Evolutionary conservation across 1,140 invertebrate genomes (phyloP).

Genomic region (Sitobion miscanthi): DNA sequence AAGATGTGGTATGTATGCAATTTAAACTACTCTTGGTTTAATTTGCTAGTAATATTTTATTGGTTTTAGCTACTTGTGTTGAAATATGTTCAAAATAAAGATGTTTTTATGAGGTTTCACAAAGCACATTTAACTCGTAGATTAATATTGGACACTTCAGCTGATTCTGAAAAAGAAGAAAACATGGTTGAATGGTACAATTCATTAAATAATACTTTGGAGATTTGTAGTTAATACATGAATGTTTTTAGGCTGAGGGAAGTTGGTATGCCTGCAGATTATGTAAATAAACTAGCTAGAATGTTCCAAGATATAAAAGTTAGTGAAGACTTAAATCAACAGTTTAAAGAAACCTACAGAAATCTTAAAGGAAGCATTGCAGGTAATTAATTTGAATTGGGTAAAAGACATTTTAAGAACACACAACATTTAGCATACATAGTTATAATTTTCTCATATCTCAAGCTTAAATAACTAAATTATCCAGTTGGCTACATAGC

Average conservation of each 20-base stretch:
- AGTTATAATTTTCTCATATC: too few species aligned
- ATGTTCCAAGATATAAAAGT: conserved; percentile 99
- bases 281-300: conserved; percentile 95
- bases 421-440: background rate
- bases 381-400: conserved; percentile 59
- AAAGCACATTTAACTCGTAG: conserved; percentile 97
- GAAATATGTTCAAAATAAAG: conserved; percentile 99
- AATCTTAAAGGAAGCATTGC: conserved; percentile 68
- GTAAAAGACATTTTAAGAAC: background rate
- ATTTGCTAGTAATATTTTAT: conserved; percentile 37
- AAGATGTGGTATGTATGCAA: conserved; percentile 78
- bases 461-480: too few species aligned
- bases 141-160: conserved; percentile 93
- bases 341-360: conserved; percentile 79
- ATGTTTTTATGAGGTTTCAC: conserved; percentile 99
- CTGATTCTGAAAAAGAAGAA: conserved; percentile 99
- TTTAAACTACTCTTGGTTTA: conserved; percentile 33
- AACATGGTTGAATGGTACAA: conserved; percentile 95
- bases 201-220: background rate
- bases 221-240: background rate
- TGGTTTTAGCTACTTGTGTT: conserved; percentile 82
- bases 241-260: conserved; percentile 70
- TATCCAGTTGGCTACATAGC: too few species aligned
- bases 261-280: conserved; percentile 99
- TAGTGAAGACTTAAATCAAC: conserved; percentile 96